phyloP scores from a whole-genome alignment of 2,113 vertebrate species.

The Erythrocebus patas region DNA sequence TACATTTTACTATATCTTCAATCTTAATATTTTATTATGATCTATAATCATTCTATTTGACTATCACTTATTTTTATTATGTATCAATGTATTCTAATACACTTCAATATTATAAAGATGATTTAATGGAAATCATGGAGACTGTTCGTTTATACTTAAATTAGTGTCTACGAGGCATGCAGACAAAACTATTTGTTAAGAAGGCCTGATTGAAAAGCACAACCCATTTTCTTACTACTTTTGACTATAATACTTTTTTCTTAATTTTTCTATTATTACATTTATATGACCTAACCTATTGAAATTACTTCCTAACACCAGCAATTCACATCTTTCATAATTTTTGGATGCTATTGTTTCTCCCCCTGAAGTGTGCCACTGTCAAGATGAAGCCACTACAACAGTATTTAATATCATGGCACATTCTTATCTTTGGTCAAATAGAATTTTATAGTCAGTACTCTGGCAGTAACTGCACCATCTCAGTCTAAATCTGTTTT shows the following conservation, averaged over 20 bases:
- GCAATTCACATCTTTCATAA: background rate
- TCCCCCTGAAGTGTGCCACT: background rate
- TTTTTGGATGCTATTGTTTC: background rate
- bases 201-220: background rate
- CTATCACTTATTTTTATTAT: background rate
- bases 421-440: no score
- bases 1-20: background rate
- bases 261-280: background rate
- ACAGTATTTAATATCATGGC: accelerated
- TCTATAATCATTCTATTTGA: background rate
- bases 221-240: background rate
- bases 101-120: background rate
- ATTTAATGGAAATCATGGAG: background rate
- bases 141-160: background rate
- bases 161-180: background rate
- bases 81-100: background rate
- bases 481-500: background rate
- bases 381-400: no score
- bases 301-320: background rate
- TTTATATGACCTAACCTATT: background rate
- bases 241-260: background rate
- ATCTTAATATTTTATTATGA: background rate
- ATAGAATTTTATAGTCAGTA: no score
- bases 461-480: no score
- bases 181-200: background rate